Percentiles rank a stretch among this genome's conserved stretches.
phyloP scores from a whole-genome alignment of 2,888 invertebrate species.

The Stenoptilia bipunctidactyla region DNA sequence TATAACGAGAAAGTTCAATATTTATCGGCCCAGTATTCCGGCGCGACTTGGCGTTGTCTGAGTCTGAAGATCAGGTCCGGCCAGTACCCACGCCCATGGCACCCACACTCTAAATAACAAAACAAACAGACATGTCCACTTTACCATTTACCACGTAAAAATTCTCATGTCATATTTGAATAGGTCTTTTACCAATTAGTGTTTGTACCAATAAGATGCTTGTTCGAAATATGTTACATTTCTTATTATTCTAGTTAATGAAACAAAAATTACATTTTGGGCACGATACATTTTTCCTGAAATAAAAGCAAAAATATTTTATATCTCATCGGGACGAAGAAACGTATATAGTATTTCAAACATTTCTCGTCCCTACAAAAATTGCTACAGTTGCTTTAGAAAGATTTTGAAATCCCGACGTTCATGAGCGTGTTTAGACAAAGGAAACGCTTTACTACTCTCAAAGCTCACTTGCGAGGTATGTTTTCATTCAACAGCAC shows the following conservation, averaged over 20 bases:
- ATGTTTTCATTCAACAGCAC: neutral
- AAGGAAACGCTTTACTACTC: neutral
- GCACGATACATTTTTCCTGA: no score
- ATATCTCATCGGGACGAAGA: no score
- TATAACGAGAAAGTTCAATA: slow-evolving; percentile 1
- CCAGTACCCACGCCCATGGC: slow-evolving; percentile 48
- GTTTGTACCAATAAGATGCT: slow-evolving; percentile 57
- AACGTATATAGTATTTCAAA: no score
- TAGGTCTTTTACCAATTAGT: slow-evolving; percentile 69
- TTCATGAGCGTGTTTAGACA: neutral
- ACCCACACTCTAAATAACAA: slow-evolving; percentile 67
- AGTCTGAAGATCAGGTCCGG: slow-evolving; percentile 18
- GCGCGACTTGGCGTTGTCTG: neutral
- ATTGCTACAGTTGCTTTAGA: no score
- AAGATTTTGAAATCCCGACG: no score
- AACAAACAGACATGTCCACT: slow-evolving; percentile 64
- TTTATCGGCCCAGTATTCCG: neutral
- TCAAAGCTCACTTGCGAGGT: neutral
- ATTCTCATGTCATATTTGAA: slow-evolving; percentile 65
- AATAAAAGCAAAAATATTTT: no score
- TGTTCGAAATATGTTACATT: neutral
- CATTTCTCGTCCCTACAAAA: no score
- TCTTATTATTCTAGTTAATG: no score
- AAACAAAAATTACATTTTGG: no score
- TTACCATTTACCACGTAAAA: slow-evolving; percentile 67